Percentiles rank a stretch among this genome's conserved stretches.
Evolutionary conservation across 1,140 invertebrate genomes (phyloP).

Genomic region (Anadara kagoshimensis): DNA sequence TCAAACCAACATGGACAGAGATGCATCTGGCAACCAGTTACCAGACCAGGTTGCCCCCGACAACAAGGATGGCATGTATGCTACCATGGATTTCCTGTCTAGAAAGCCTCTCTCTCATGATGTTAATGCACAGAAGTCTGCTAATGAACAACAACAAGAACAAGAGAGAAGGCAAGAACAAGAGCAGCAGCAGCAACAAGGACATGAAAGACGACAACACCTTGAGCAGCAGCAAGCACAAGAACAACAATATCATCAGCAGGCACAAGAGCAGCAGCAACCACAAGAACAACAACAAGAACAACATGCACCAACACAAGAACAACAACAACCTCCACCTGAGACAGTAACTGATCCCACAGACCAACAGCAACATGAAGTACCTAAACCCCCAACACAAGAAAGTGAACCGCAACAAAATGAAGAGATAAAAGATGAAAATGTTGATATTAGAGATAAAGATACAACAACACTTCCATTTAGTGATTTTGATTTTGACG

Average conservation of each 20-base stretch:
- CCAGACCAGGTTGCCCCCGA: background rate
- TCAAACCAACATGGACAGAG: background rate
- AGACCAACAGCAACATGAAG: background rate
- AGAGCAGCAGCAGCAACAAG: conserved; percentile 5
- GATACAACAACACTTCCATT: background rate
- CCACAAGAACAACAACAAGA: background rate
- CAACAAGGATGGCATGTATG: conserved; percentile 24
- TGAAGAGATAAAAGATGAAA: background rate
- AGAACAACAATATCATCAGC: background rate
- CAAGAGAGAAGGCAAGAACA: background rate
- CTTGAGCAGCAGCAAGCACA: too few species aligned
- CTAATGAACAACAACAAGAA: conserved; percentile 1
- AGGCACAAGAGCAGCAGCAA: background rate
- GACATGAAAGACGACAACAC: background rate
- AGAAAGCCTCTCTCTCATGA: conserved; percentile 56
- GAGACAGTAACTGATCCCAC: conserved; percentile 9
- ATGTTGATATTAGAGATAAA: background rate
- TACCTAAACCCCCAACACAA: conserved; percentile 1
- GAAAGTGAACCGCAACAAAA: background rate
- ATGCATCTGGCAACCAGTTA: background rate
- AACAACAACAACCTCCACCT: conserved; percentile 6
- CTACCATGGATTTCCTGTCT: conserved; percentile 48
- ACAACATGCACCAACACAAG: background rate
- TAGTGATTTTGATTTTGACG: too few species aligned
- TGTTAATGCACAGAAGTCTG: conserved; percentile 2